Evolutionary conservation across 2,113 vertebrate species (phyloP), one percentile per base, ranked within the genome.

Genomic region (Hippocampus mohnikei): DNA sequence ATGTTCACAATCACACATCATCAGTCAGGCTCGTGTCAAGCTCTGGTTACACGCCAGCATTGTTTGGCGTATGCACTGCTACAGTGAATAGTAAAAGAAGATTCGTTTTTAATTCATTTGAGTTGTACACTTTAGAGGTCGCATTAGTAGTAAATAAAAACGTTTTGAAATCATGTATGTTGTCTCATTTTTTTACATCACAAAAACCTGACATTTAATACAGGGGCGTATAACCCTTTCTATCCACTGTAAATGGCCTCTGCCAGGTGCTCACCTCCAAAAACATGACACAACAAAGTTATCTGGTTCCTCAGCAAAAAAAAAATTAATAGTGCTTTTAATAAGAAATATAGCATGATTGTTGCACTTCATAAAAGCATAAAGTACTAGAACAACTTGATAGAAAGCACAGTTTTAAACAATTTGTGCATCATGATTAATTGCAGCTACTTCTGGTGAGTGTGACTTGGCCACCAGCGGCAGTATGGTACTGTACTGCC

Each of bases 1-100:
- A 58, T 83, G 79, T 85, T 46, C 29, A 71, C n/a, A 2, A 72
- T 78, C 73, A 69, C 60, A 78, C 46, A 52, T 66, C 71, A 71
- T 80, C 67, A 73, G 5, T 79, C 74, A 72, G 67, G 20, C 23
- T 79, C 55, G 62, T 25, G 41, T 76, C n/a, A 58, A 63, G 58
- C 68, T 66, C 21, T 62, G 70, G 66, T 65, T 73, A 23, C 3
- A 50, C 27, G 25, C 12, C 21, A 61, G 70, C 48, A 61, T 59
- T 7, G 65, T 33, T 62, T 67, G 69, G 40, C 64, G 72, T 69
- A 73, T 79, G 58, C 55, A 53, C 42, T 13, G 37, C 63, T 71
- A 65, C 21, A 55, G 21, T 23, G 10, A 3, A n/a, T 21, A 23
- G 10, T 55, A 2, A n/a, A 55, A 52, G 48, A n/a, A 53, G 8